These are phyloP conservation scores for Oryzias woworae DNA, from an alignment of 2,113 vertebrate species.

Conservation along the genomic window DNA sequence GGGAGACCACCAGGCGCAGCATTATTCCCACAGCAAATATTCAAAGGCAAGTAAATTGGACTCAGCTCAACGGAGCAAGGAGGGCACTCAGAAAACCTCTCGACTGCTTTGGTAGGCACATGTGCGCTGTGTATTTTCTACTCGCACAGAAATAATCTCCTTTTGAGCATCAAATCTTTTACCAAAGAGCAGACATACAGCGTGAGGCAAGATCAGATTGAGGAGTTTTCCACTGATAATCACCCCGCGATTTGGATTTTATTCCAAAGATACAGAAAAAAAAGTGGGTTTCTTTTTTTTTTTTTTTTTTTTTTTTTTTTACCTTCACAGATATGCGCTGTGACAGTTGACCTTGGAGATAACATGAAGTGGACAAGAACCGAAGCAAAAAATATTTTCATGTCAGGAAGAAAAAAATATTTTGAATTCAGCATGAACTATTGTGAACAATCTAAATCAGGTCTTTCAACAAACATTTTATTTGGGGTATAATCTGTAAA, in stretches of 20 bases:
- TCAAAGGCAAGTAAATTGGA: constrained; percentile 65
- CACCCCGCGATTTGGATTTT: constrained; percentile 4
- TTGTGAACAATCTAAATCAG: no score
- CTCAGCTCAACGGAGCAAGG: constrained; percentile 65
- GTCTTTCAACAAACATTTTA: no score
- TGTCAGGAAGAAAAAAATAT: no score
- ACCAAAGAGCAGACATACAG: constrained; percentile 10
- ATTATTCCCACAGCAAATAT: constrained; percentile 58
- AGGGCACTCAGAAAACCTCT: constrained; percentile 42
- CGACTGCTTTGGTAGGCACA: constrained; percentile 34
- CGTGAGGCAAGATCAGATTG: neutral
- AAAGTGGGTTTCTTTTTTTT: no score
- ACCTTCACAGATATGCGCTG: neutral
- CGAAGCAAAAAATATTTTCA: no score
- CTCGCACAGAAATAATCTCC: constrained; percentile 40
- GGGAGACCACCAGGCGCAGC: constrained; percentile 15
- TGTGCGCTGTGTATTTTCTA: constrained; percentile 29
- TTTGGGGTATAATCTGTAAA: no score
- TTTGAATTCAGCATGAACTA: no score
- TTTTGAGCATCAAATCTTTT: constrained; percentile 30
- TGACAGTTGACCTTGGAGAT: neutral
- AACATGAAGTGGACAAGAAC: no score
- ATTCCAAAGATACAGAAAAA: constrained; percentile 14
- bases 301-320: neutral
- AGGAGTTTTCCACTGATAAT: constrained; percentile 21